Base-by-base conservation (phyloP, 53 echinoderm and acorn worm species). In the Pentamera pediparva region DNA sequence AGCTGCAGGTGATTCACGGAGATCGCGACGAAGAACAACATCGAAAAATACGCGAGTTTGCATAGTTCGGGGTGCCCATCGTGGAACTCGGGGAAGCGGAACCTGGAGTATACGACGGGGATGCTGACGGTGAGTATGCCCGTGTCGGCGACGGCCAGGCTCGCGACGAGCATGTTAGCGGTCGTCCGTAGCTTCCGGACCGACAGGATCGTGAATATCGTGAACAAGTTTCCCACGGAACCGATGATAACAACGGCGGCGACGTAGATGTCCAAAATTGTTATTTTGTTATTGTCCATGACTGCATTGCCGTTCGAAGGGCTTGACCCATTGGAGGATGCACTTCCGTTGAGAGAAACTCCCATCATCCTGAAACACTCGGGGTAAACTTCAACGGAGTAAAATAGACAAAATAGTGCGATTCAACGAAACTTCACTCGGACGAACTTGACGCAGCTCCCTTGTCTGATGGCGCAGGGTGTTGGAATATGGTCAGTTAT, bases 1-100 rank as follows among this genome's bases (percentile, higher is more conserved):
- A 72, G 52, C 54, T 72, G 73, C 4, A 72, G 73, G 17, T 9
- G 20, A 15, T 72, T 72, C n/a, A 72, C 21, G 6, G 73, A 72
- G 19, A 72, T n/a, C 10, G 55, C 11, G 10, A 32, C 8, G 11
- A 72, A 72, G 8, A 53, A 19, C 32, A 72, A 32, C 2, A 54
- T 19, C 35, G 35, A 6, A 13, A 53, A 72, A 32, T 35, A 72
- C 2, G 73, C 51, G 7, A 37, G 33, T 11, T 35, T 20, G 17
- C 73, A 72, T 36, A 53, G 3, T 9, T 18, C 36, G 1, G 4
- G 7, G 26, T 72, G 51, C 33, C 36, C 35, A 11, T 72, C 22
- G 22, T 72, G 36, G 26, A 72, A 72, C 27, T 53, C 52, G 5
- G 54, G 49, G 26, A 52, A 72, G 1, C 18, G 34, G 5, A 72